A percentile compares a stretch with the other conserved stretches of the same genome.
These are phyloP conservation scores for Amphilophus citrinellus DNA, from an alignment of 2,113 vertebrate species.

Conservation along the genomic window DNA sequence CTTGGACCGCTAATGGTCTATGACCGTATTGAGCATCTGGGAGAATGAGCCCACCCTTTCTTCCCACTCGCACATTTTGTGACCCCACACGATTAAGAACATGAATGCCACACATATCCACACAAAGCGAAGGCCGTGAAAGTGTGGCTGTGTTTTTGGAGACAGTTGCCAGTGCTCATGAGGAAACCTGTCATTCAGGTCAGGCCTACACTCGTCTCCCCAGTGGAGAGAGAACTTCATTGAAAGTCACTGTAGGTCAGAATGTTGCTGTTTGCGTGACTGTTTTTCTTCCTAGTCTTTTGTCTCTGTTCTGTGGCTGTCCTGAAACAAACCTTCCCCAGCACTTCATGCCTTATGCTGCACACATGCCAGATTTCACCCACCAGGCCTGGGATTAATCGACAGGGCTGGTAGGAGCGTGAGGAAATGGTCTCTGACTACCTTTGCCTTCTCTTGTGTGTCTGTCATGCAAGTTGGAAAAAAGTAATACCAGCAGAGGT, in stretches of 20 bases:
- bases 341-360: conserved; percentile 12
- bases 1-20: conserved; percentile 53
- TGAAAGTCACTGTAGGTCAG: conserved; percentile 51
- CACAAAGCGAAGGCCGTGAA: conserved; percentile 30
- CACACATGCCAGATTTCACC: conserved; percentile 33
- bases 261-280: conserved; percentile 39
- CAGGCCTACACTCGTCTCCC: conserved; percentile 39
- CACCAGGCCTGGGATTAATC: conserved; percentile 48
- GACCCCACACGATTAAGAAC: conserved; percentile 11
- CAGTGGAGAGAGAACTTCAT: conserved; percentile 31
- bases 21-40: conserved; percentile 51
- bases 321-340: conserved; percentile 49
- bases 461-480: neutral
- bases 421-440: neutral
- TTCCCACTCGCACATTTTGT: conserved; percentile 20
- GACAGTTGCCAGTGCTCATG: conserved; percentile 26
- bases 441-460: conserved; percentile 20
- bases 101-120: neutral
- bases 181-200: conserved; percentile 48
- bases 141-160: conserved; percentile 25
- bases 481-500: neutral
- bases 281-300: conserved; percentile 33
- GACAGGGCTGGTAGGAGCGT: conserved; percentile 8
- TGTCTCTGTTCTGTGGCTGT: neutral
- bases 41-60: conserved; percentile 21